Conservation (phyloP, 2,797 vertebrate genomes). For the Typhlichthys subterraneus region DNA sequence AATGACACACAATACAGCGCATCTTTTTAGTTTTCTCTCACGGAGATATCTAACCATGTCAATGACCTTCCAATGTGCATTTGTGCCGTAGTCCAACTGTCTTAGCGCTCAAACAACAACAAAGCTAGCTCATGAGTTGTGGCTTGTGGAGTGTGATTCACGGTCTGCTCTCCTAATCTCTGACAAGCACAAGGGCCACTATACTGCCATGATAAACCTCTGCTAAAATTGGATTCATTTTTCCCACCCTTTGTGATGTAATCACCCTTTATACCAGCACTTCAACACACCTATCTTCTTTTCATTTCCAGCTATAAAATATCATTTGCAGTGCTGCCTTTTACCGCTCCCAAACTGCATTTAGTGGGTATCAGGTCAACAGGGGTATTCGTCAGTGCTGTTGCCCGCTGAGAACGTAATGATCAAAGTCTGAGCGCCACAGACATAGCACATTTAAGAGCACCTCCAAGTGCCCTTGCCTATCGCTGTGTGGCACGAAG, state of each 20-base stretch:
- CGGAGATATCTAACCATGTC: conserved; percentile 53
- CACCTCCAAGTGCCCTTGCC: conserved; percentile 58
- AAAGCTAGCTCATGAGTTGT: conserved; percentile 44
- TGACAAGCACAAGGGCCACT: conserved; percentile 75
- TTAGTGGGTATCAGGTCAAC: conserved; percentile 59
- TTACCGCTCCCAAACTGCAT: conserved; percentile 47
- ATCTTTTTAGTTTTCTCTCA: conserved; percentile 45
- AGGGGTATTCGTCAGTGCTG: conserved; percentile 55
- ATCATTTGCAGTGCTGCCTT: conserved; percentile 52
- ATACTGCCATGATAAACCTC: conserved; percentile 69
- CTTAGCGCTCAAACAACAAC: conserved; percentile 44
- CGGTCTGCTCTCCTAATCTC: conserved; percentile 66
- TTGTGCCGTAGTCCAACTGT: conserved; percentile 65
- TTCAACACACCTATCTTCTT: conserved; percentile 62
- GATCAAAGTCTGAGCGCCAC: conserved; percentile 68
- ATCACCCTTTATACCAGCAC: conserved; percentile 53
- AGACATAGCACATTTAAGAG: conserved; percentile 58
- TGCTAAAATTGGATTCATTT: conserved; percentile 73
- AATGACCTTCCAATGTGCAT: conserved; percentile 61
- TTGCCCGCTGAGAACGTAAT: conserved; percentile 60
- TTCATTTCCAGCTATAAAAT: conserved; percentile 68
- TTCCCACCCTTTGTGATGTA: conserved; percentile 63
- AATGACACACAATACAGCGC: conserved; percentile 35
- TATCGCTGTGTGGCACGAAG: conserved; percentile 54
- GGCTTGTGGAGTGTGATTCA: conserved; percentile 62